A percentile compares a stretch with the other conserved stretches of the same genome.
Conservation (phyloP, 2,113 vertebrate species). For the Ageneiosus marmoratus region DNA sequence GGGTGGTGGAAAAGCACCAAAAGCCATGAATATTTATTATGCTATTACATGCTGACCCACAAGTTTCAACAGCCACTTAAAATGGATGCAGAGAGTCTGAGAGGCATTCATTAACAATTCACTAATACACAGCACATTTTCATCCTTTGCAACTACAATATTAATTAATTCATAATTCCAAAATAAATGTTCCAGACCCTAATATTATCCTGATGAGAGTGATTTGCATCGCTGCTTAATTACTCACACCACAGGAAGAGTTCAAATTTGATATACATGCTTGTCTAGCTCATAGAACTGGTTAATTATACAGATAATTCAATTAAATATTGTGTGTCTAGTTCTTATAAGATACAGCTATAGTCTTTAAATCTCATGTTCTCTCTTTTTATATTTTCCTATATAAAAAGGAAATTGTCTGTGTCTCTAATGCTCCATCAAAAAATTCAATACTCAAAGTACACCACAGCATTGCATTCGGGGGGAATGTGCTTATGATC, state of each 20-base stretch:
- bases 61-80: background rate
- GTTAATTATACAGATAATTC: background rate
- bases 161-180: background rate
- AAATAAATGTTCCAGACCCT: background rate
- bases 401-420: too few species aligned
- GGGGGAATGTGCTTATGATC: background rate
- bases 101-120: background rate
- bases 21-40: background rate
- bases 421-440: background rate
- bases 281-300: background rate
- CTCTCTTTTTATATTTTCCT: background rate
- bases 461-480: background rate
- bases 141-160: background rate
- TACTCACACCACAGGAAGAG: background rate
- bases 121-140: background rate
- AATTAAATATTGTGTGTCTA: background rate
- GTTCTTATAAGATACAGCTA: background rate
- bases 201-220: background rate
- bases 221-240: background rate
- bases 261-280: background rate
- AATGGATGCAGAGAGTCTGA: background rate
- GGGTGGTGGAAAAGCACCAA: background rate
- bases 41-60: constrained; percentile 5
- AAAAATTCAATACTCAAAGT: background rate
- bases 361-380: background rate